These are phyloP conservation scores for Scomber colias DNA, from an alignment of 2,113 vertebrate species.

Conservation along the genomic window DNA sequence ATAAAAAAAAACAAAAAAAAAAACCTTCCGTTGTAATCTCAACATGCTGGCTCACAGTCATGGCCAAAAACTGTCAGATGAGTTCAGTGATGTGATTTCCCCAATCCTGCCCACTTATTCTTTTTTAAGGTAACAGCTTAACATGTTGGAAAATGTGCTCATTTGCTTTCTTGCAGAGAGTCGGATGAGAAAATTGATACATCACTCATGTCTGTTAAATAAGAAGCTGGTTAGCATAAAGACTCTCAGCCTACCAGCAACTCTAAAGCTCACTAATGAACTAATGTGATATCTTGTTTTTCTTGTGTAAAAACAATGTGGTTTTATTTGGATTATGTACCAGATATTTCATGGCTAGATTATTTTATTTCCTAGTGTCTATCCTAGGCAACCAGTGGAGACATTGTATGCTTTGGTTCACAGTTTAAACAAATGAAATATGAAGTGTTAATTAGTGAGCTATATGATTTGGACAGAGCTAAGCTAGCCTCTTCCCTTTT, in stretches of 20 bases:
- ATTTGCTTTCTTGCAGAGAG: background rate
- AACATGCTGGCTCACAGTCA: conserved; percentile 17
- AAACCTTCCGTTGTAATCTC: conserved; percentile 7
- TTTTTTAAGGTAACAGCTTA: background rate
- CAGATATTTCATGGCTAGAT: background rate
- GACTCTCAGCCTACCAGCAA: background rate
- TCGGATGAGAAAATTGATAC: background rate
- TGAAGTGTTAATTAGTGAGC: no score
- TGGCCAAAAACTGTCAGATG: conserved; percentile 1
- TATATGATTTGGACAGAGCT: no score
- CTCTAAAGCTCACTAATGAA: background rate
- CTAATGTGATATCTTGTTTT: background rate
- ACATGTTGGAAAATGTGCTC: conserved; percentile 13
- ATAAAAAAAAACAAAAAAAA: conserved; percentile 10
- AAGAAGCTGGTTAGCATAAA: background rate
- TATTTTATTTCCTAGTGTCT: background rate
- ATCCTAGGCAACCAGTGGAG: background rate
- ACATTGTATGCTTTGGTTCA: no score
- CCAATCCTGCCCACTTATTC: background rate
- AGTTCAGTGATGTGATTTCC: conserved; percentile 4
- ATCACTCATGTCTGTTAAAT: background rate
- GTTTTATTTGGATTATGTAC: background rate
- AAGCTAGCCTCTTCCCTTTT: background rate
- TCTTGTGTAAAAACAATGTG: background rate
- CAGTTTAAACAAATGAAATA: background rate